phyloP scores from a whole-genome alignment of 2,797 vertebrate species.

The Hydrocynus forskahlii region DNA sequence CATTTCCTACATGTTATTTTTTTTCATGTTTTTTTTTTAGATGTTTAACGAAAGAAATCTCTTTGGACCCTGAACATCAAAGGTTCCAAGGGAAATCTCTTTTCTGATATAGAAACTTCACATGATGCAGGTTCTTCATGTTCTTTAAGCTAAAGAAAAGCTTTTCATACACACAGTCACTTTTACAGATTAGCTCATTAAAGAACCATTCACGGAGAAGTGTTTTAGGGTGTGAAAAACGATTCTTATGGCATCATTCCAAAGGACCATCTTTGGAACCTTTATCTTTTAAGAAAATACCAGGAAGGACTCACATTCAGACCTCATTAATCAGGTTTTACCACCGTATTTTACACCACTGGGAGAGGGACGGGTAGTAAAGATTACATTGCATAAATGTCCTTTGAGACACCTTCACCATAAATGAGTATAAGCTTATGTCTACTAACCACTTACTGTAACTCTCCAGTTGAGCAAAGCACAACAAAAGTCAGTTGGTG shows the following conservation, averaged over 20 bases:
- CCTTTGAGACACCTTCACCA: not conserved
- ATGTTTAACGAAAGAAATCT: no score
- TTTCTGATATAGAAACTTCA: not conserved
- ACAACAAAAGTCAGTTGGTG: slow-evolving; percentile 7
- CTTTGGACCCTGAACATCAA: not conserved
- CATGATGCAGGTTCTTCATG: not conserved
- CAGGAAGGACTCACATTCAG: not conserved
- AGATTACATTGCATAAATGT: not conserved
- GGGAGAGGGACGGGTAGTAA: not conserved
- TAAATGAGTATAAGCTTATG: not conserved
- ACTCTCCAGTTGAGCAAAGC: not conserved
- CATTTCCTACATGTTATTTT: not conserved
- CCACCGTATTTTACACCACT: not conserved
- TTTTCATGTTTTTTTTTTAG: not conserved
- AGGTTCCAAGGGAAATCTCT: not conserved
- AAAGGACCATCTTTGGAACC: not conserved
- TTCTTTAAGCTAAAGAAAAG: not conserved
- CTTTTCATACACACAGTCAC: not conserved
- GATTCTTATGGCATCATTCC: not conserved
- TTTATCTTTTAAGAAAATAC: not conserved
- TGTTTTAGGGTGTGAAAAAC: not conserved
- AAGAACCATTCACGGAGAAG: not conserved
- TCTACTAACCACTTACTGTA: not conserved
- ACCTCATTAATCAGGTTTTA: not conserved
- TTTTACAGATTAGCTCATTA: not conserved